Evolutionary conservation across 2,797 vertebrate species (phyloP).

Genomic region (Amblyraja radiata): DNA sequence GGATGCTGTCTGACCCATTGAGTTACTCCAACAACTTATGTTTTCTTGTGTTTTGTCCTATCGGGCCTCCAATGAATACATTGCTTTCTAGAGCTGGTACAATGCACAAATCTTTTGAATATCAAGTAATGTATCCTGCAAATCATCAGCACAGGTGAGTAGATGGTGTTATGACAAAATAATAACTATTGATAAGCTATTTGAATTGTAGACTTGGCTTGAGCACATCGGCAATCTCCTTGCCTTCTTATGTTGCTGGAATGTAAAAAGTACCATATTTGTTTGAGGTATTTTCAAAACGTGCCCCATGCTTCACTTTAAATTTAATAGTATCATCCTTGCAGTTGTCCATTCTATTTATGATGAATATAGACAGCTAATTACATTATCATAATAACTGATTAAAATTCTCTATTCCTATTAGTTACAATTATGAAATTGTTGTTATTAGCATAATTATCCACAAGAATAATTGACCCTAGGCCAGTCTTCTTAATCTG

Average conservation of each 20-base stretch:
- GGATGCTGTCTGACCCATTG: too few relatives aligned
- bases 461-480: neutral
- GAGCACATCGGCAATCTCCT: neutral
- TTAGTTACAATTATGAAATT: neutral
- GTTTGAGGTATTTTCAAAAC: neutral
- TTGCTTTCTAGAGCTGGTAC: neutral
- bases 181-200: neutral
- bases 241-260: neutral
- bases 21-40: too few relatives aligned
- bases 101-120: neutral
- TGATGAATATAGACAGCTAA: neutral
- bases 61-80: neutral
- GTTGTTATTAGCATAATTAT: neutral
- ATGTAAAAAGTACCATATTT: neutral
- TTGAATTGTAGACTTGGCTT: neutral
- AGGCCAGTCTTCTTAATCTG: neutral
- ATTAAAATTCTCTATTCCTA: neutral
- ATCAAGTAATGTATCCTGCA: neutral
- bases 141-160: neutral
- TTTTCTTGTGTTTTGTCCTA: neutral
- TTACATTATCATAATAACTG: conserved; percentile 14
- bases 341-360: neutral
- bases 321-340: neutral
- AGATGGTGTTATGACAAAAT: neutral
- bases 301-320: neutral